Evolutionary conservation across 2,797 vertebrate genomes (phyloP).

Genomic region (Typhlichthys subterraneus): DNA sequence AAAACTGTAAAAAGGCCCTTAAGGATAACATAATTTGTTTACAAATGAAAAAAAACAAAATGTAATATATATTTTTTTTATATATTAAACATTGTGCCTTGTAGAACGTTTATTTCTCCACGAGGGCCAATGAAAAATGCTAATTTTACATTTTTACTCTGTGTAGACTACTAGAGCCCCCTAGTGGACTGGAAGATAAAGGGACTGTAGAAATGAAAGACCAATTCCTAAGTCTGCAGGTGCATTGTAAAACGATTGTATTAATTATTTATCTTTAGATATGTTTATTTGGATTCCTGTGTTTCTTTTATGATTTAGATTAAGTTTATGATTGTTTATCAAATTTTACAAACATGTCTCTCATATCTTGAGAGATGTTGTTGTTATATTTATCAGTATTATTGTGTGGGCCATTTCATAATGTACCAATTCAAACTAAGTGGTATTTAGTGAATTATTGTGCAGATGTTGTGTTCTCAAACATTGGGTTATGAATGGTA

Average conservation of each 20-base stretch:
- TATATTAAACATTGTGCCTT: slow-evolving; percentile 56
- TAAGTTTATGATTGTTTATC: slow-evolving; percentile 1
- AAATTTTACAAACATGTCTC: neutral
- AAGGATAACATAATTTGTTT: too few species aligned
- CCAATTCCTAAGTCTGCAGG: slow-evolving; percentile 22
- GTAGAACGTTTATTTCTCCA: slow-evolving; percentile 10
- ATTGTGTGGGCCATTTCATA: too few species aligned
- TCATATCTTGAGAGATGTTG: too few species aligned
- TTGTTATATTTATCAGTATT: too few species aligned
- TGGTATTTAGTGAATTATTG: too few species aligned
- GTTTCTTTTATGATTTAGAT: slow-evolving; percentile 10
- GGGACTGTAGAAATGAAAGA: slow-evolving; percentile 41
- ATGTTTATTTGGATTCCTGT: slow-evolving; percentile 3
- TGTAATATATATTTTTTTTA: neutral
- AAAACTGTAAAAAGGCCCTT: too few species aligned
- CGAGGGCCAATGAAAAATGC: neutral
- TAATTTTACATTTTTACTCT: slow-evolving; percentile 4
- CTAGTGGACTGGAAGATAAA: slow-evolving; percentile 36
- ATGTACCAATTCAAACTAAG: too few species aligned
- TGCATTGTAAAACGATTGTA: slow-evolving; percentile 11
- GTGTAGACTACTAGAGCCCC: slow-evolving; percentile 36
- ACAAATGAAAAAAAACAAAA: too few species aligned
- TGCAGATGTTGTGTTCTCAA: too few species aligned
- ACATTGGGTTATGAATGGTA: too few species aligned
- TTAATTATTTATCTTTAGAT: neutral